These are phyloP conservation scores for Drosophila tristis DNA, from an alignment of 1,140 invertebrate species.

Conservation along the genomic window DNA sequence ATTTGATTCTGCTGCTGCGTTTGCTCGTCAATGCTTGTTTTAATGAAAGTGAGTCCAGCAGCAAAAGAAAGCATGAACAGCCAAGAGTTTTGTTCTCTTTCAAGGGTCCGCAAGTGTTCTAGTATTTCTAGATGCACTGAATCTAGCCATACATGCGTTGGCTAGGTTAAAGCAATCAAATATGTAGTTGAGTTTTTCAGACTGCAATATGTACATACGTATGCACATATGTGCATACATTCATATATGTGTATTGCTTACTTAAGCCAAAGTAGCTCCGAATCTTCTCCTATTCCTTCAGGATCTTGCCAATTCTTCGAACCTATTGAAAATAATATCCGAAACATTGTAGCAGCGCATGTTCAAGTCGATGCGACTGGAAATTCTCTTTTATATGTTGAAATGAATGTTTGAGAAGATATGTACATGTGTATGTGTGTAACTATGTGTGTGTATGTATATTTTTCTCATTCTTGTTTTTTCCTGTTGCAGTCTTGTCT, in stretches of 20 bases:
- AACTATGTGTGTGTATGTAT: constrained; percentile 34
- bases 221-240: too few species aligned
- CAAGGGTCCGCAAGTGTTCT: constrained; percentile 37
- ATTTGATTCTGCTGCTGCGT: constrained; percentile 60
- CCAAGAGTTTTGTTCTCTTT: constrained; percentile 35
- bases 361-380: constrained; percentile 18
- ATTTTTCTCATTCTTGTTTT: constrained; percentile 57
- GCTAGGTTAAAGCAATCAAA: too few species aligned
- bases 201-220: too few species aligned
- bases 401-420: constrained; percentile 33
- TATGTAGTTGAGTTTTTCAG: too few species aligned
- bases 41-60: constrained; percentile 77
- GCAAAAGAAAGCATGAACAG: constrained; percentile 57
- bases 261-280: too few species aligned
- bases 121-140: constrained; percentile 15
- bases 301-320: neutral
- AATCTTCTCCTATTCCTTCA: too few species aligned
- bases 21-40: constrained; percentile 53
- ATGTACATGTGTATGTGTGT: constrained; percentile 18
- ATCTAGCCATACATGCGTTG: too few species aligned
- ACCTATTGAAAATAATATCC: neutral
- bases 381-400: constrained; percentile 39
- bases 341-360: constrained; percentile 3
- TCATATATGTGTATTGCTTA: too few species aligned
- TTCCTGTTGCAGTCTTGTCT: constrained; percentile 68